Evolutionary conservation across 1,140 invertebrate species (phyloP), one percentile per base, ranked within the genome.

Genomic region (Scaptomyza hsui): DNA sequence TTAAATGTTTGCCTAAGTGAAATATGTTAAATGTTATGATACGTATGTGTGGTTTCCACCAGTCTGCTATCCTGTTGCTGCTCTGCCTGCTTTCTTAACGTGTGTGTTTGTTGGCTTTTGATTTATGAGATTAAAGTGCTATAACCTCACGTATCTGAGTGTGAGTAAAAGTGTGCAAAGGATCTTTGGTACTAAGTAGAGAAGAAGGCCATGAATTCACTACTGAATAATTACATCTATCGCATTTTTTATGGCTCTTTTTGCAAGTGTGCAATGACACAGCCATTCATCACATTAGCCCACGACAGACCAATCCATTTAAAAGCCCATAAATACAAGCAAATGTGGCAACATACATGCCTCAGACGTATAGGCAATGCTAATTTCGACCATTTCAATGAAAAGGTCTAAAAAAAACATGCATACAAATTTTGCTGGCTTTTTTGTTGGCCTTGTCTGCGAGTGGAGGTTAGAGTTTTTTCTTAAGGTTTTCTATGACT

Each of bases 1-100:
- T 86, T 88, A 86, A 86, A 81, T 82, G 75, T 82, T 82, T 82
- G 75, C 68, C 75, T 82, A 88, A 88, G 83, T 88, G 82, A 82
- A 89, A 89, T 88, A 88, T 89, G 82, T 78, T 88, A 71, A 88
- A 82, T 89, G 73, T 64, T 83, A 83, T 83, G 65, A 82, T 78
- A 83, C 78, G 79, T 78, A 78, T 83, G 79, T 83, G 75, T 41
- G 62, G 55, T 52, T 26, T 65, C 15, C 15, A n/a, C 35, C 21
- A 9, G 51, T 51, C 26, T 19, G 5, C 4, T 21, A 63, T 45
- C 44, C 21, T 55, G 37, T 52, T 56, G 44, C 47, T 67, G 52
- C 19, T 42, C 42, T 67, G 52, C 19, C 26, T 35, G 29, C 12
- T 7, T 16, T 18, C 42, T 18, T 49, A 37, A 69, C 59, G 32